Evolutionary conservation across 2,797 vertebrate genomes (phyloP).

Genomic region (Gallinago solitaria): DNA sequence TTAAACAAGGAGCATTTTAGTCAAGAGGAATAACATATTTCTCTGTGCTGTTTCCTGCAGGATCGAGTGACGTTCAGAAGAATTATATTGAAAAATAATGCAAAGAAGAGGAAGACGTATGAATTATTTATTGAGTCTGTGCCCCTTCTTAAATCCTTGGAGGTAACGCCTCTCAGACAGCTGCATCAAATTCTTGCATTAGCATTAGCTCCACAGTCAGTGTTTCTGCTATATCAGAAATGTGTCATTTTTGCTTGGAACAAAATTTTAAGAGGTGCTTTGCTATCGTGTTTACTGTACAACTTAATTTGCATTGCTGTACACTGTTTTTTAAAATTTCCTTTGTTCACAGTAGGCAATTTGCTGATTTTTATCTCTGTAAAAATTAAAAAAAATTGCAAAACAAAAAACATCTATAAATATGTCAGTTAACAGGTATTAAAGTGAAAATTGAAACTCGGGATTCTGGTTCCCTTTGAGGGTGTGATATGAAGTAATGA

Average conservation of each 20-base stretch:
- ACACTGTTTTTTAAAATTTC: background rate
- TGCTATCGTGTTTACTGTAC: background rate
- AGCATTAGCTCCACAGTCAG: background rate
- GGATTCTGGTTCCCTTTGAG: background rate
- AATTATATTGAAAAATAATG: slow-evolving; percentile 94
- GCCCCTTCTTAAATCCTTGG: slow-evolving; percentile 90
- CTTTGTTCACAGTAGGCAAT: background rate
- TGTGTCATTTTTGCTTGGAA: background rate
- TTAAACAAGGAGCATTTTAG: background rate
- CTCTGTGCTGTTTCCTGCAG: slow-evolving; percentile 75
- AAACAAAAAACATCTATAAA: rapidly evolving
- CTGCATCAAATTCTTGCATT: background rate
- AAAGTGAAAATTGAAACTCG: background rate
- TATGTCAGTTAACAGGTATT: background rate
- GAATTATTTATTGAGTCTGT: slow-evolving; percentile 94
- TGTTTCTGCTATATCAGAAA: background rate
- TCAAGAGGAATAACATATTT: slow-evolving; percentile 13
- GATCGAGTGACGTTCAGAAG: slow-evolving; percentile 94
- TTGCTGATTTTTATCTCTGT: background rate
- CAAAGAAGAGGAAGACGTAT: slow-evolving; percentile 90
- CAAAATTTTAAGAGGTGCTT: background rate
- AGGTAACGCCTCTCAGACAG: slow-evolving; percentile 79
- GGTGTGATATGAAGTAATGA: background rate
- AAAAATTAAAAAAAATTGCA: background rate
- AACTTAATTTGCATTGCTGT: background rate